Conservation (phyloP, 2,888 invertebrate genomes). For the Apomyelois bistriatella region DNA sequence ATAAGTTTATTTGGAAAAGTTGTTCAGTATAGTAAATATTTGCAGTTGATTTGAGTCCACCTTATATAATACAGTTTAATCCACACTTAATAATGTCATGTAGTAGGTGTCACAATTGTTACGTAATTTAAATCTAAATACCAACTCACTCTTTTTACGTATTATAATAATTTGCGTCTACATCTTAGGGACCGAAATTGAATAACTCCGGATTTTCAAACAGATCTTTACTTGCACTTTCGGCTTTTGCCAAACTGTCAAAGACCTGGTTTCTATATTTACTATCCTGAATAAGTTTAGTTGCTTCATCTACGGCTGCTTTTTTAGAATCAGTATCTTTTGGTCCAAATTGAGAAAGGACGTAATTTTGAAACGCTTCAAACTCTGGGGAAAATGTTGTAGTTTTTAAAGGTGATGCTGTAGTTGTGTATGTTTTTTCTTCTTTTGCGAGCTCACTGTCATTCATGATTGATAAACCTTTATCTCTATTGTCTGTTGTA, state of each 20-base stretch:
- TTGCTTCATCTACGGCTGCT: slow-evolving; percentile 32
- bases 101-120: background rate
- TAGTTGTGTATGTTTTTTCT: background rate
- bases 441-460: background rate
- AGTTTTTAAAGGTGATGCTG: background rate
- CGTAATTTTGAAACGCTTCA: slow-evolving; percentile 9
- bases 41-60: too few species aligned
- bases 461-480: background rate
- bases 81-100: slow-evolving; percentile 6
- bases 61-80: too few species aligned
- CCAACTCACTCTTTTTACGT: background rate
- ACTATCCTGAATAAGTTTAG: slow-evolving; percentile 38
- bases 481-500: slow-evolving; percentile 17
- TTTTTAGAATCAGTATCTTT: slow-evolving; percentile 23
- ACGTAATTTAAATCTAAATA: background rate
- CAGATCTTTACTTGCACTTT: slow-evolving; percentile 22
- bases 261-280: slow-evolving; percentile 30
- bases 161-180: too few species aligned
- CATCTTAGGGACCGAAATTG: slow-evolving; percentile 16
- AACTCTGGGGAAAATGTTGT: background rate
- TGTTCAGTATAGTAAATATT: too few species aligned
- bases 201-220: slow-evolving; percentile 32
- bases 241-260: slow-evolving; percentile 25
- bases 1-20: too few species aligned
- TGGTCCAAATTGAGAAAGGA: slow-evolving; percentile 12